Conservation (phyloP, 2,113 vertebrate species). For the Platanista minor region DNA sequence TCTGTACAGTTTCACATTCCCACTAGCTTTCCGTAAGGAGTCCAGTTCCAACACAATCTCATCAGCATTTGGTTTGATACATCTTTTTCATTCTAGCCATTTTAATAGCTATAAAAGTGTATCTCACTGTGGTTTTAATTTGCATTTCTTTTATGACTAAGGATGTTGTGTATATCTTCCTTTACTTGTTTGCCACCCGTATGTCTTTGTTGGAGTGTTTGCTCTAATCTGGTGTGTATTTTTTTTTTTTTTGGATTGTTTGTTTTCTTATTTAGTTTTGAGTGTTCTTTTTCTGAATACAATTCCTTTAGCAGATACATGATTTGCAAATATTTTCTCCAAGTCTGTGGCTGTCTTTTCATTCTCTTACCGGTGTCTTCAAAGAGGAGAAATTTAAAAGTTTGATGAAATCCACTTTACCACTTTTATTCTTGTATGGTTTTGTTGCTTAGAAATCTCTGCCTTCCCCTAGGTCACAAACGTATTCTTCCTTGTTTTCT, state of each 20-base stretch:
- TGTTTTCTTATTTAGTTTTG: background rate
- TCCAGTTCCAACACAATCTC: background rate
- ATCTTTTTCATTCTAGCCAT: too few species aligned
- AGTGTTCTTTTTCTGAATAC: background rate
- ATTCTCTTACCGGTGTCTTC: background rate
- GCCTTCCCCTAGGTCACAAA: background rate
- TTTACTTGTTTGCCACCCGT: background rate
- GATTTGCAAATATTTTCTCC: background rate
- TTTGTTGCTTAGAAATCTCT: background rate
- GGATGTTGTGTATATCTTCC: background rate
- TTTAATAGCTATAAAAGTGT: background rate
- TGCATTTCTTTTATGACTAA: background rate
- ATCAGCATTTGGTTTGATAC: background rate
- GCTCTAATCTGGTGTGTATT: background rate
- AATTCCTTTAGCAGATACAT: background rate
- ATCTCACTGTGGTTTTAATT: background rate
- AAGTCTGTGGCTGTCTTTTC: background rate
- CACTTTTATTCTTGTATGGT: background rate
- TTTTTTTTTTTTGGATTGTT: background rate
- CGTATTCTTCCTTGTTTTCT: background rate
- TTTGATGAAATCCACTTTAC: background rate
- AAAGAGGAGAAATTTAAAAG: background rate
- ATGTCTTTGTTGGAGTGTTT: background rate
- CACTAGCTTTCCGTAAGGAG: background rate
- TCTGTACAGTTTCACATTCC: background rate